Evolutionary conservation across 1,140 invertebrate species (phyloP).

Genomic region (Eriocheir sinensis): DNA sequence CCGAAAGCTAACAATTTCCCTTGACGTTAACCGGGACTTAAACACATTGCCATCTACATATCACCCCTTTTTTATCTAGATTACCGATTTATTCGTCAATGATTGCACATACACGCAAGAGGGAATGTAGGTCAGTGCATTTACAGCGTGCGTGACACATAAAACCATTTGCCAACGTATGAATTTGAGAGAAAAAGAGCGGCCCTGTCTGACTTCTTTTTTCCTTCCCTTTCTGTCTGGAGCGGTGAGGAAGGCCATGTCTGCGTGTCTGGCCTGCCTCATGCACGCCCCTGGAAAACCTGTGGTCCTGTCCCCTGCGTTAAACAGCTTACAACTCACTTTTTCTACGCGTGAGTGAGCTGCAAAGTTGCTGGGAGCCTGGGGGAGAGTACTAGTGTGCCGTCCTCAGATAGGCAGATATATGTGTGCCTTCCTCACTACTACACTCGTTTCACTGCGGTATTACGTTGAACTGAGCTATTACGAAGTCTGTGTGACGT

Average conservation of each 20-base stretch:
- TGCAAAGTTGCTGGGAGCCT: too few relatives aligned
- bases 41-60: conserved; percentile 55
- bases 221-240: neutral
- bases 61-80: neutral
- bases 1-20: neutral
- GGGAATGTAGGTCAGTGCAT: neutral
- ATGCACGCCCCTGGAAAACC: neutral
- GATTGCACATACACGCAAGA: neutral
- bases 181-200: too few relatives aligned
- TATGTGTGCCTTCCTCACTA: too few relatives aligned
- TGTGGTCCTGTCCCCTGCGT: neutral
- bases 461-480: too few relatives aligned
- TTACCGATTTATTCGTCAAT: neutral
- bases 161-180: neutral
- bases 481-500: too few relatives aligned
- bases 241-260: neutral
- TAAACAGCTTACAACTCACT: too few relatives aligned
- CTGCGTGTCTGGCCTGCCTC: neutral
- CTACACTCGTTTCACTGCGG: too few relatives aligned
- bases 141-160: neutral
- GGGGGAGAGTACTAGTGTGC: too few relatives aligned
- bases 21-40: conserved; percentile 40
- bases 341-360: too few relatives aligned
- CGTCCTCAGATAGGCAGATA: too few relatives aligned
- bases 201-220: too few relatives aligned